Base-by-base conservation (phyloP, 1,140 invertebrate genomes). In the Wasmannia auropunctata region DNA sequence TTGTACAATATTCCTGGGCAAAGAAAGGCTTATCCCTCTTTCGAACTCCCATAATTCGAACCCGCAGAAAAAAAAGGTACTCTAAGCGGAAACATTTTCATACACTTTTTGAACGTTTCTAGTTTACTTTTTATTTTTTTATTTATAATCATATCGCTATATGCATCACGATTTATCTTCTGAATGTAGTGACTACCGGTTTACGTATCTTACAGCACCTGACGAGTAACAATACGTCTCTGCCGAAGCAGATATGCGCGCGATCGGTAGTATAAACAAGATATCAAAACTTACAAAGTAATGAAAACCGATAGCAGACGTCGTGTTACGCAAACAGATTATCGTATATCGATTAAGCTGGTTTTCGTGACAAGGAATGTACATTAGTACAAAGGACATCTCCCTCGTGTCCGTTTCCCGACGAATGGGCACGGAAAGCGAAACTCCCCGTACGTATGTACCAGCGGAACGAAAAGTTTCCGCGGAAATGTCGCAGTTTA, bases 361-460 rank as follows among this genome's bases (percentile, higher is more conserved):
- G 49, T 80, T 86, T 40, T 86, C 84, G n/a, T 22, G 75, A 86
- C 84, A 81, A 69, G 65, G 76, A 86, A 86, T 11, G 76, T 86
- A 86, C 84, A 86, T 86, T 86, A 81, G 60, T 60, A 60, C 60
- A 37, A n/a, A 46, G 51, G 31, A 34, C 28, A 34, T 69, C 62
- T 60, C n/a, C n/a, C n/a, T 70, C 49, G 54, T 60, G 76, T 40
- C 40, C n/a, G n/a, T n/a, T n/a, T 28, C 25, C 19, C n/a, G 16
- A 19, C n/a, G 16, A 19, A 14, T 31, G 74, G 4, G 60, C 25
- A 40, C 34, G n/a, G 19, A 10, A 43, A 81, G 65, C 11, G 62
- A 86, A 81, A 81, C 40, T 81, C n/a, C n/a, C n/a, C n/a, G n/a
- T n/a, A n/a, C 63, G 77, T 46, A 70, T 60, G 51, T 70, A 40